Conservation (phyloP, 2,113 vertebrate species). For the Zosterops borbonicus region DNA sequence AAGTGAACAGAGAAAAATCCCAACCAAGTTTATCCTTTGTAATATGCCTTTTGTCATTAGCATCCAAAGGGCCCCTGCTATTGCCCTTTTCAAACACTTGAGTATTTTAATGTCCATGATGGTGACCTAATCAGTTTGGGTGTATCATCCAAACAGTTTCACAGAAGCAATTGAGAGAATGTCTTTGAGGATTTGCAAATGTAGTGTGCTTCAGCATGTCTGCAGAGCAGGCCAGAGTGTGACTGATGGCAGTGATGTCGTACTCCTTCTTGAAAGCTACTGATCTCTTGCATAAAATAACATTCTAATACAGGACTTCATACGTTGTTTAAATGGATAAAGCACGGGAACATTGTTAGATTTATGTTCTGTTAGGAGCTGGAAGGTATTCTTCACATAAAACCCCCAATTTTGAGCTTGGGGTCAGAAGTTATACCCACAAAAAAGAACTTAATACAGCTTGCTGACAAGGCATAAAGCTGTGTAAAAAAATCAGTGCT, state of each 20-base stretch:
- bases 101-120: constrained; percentile 55
- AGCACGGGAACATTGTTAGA: background rate
- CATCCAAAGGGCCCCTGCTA: background rate
- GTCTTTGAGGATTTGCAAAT: constrained; percentile 25
- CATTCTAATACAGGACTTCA: background rate
- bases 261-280: background rate
- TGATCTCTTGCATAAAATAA: background rate
- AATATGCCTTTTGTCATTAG: constrained; percentile 59
- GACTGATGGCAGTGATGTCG: background rate
- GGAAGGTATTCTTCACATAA: background rate
- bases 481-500: background rate
- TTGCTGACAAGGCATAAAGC: background rate
- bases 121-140: constrained; percentile 52
- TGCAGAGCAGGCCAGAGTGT: background rate
- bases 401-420: background rate
- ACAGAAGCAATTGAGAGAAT: background rate
- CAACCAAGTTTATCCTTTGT: constrained; percentile 34
- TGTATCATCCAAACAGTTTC: constrained; percentile 36
- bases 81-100: constrained; percentile 44
- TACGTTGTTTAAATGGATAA: background rate
- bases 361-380: background rate
- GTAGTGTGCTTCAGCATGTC: constrained; percentile 12
- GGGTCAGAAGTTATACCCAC: background rate
- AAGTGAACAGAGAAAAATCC: background rate
- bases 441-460: background rate